phyloP scores from a whole-genome alignment of 2,797 vertebrate genomes.

The Remorina albescens region DNA sequence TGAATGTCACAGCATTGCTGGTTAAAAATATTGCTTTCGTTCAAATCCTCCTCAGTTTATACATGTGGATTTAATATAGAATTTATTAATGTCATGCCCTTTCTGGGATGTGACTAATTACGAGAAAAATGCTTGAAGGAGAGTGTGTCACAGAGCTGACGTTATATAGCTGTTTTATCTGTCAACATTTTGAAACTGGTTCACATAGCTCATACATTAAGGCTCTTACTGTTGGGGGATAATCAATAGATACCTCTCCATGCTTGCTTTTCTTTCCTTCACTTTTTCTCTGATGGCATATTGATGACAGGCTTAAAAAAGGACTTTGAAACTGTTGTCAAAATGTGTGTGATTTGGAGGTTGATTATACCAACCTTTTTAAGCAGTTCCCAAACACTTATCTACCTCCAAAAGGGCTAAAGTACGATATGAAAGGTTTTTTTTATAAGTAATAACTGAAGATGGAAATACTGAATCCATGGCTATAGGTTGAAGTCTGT shows the following conservation, averaged over 20 bases:
- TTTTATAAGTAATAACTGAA: conserved; percentile 58
- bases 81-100: conserved; percentile 87
- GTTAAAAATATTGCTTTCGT: conserved; percentile 81
- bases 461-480: conserved; percentile 63
- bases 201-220: conserved; percentile 61
- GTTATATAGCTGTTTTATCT: conserved; percentile 76
- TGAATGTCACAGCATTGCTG: conserved; percentile 79
- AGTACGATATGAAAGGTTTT: conserved; percentile 46
- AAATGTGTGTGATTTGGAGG: conserved; percentile 59
- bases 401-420: conserved; percentile 51
- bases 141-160: conserved; percentile 71
- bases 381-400: conserved; percentile 59
- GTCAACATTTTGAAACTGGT: conserved; percentile 75
- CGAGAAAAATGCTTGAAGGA: conserved; percentile 76
- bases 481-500: conserved; percentile 58
- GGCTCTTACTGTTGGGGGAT: conserved; percentile 62
- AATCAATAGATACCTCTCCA: conserved; percentile 72
- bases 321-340: conserved; percentile 68
- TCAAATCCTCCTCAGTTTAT: conserved; percentile 77
- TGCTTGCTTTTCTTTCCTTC: conserved; percentile 48
- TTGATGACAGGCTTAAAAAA: conserved; percentile 64
- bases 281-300: conserved; percentile 58
- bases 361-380: conserved; percentile 55
- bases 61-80: conserved; percentile 81
- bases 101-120: conserved; percentile 82